Conservation (phyloP, 2,113 vertebrate species). For the Forbesichthys papilliferus region DNA sequence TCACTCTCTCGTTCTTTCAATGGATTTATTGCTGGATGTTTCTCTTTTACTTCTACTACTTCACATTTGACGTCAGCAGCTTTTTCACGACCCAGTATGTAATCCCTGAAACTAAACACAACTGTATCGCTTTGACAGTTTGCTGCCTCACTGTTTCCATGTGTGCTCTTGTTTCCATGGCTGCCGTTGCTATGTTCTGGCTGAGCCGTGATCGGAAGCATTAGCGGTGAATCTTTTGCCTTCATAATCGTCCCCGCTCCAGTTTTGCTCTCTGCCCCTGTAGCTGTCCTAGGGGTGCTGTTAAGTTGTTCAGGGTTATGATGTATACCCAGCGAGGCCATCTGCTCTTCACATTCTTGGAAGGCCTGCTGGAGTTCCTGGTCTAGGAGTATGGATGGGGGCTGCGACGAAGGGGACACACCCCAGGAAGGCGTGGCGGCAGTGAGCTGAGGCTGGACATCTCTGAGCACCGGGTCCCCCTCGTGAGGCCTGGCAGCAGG, state of each 20-base stretch:
- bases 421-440: slow-evolving; percentile 36
- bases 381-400: slow-evolving; percentile 57
- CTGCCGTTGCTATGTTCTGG: slow-evolving; percentile 51
- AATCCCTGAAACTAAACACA: slow-evolving; percentile 73
- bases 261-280: slow-evolving; percentile 37
- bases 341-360: slow-evolving; percentile 77
- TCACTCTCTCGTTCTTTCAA: slow-evolving; percentile 24
- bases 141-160: slow-evolving; percentile 65
- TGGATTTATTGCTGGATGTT: slow-evolving; percentile 19
- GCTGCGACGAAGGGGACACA: slow-evolving; percentile 26
- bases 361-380: slow-evolving; percentile 74
- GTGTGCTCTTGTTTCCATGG: slow-evolving; percentile 61
- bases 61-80: slow-evolving; percentile 13
- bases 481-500: slow-evolving; percentile 65
- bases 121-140: slow-evolving; percentile 48
- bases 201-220: slow-evolving; percentile 48
- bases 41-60: slow-evolving; percentile 4
- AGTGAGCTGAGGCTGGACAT: slow-evolving; percentile 32
- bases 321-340: slow-evolving; percentile 67
- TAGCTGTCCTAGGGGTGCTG: slow-evolving; percentile 15
- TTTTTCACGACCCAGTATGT: slow-evolving; percentile 61
- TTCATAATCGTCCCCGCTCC: slow-evolving; percentile 44
- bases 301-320: slow-evolving; percentile 16
- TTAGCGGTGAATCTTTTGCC: slow-evolving; percentile 54
- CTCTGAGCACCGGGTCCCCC: slow-evolving; percentile 57